Percentiles rank a stretch among this genome's conserved stretches.
Evolutionary conservation across 37 sponge, comb jelly and placozoan species (phyloP).

Genomic region (Aphrocallistes beatrix): DNA sequence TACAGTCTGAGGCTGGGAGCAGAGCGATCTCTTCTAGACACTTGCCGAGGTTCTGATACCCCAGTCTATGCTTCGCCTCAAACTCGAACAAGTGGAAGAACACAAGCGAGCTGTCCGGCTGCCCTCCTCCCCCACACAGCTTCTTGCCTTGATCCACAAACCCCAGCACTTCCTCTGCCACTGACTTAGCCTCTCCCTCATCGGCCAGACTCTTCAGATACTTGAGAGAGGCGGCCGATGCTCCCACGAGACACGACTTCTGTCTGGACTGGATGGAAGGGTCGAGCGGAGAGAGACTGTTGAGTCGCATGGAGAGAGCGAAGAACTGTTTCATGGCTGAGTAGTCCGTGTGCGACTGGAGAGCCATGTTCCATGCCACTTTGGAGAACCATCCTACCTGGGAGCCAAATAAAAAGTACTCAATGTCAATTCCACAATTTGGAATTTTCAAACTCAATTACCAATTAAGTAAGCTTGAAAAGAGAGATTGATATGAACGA

Average conservation of each 20-base stretch:
- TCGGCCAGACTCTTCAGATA: constrained; percentile 16
- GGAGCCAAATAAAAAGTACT: too few species aligned
- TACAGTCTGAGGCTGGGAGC: constrained; percentile 36
- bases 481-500: too few species aligned
- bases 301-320: constrained; percentile 23
- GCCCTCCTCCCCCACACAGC: background rate
- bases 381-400: background rate
- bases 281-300: constrained; percentile 12
- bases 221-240: constrained; percentile 59
- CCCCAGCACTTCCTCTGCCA: constrained; percentile 36
- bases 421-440: too few species aligned
- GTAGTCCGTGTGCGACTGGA: constrained; percentile 39
- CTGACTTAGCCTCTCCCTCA: constrained; percentile 26
- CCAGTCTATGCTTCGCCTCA: constrained; percentile 55
- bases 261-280: constrained; percentile 21
- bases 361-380: constrained; percentile 71
- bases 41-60: constrained; percentile 24
- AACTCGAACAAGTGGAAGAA: constrained; percentile 70
- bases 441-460: too few species aligned
- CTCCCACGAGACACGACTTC: constrained; percentile 65
- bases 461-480: too few species aligned
- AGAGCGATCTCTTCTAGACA: constrained; percentile 29
- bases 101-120: background rate
- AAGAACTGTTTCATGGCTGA: constrained; percentile 49
- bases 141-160: constrained; percentile 30